These are phyloP conservation scores for Chondrilla cf. caribensis DNA, from an alignment of 37 sponge, comb jelly and placozoan species.

Conservation along the genomic window DNA sequence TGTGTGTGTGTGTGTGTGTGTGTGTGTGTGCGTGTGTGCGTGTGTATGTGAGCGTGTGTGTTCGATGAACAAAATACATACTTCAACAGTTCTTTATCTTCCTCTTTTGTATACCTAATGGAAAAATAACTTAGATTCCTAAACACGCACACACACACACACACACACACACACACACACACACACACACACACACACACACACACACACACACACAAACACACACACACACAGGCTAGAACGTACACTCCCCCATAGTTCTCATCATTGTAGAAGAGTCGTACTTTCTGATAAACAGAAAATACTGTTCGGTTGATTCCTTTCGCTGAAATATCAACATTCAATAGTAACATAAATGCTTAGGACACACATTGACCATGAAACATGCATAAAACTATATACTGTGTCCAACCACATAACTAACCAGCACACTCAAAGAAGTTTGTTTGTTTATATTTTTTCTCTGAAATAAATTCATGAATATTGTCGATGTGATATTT, in stretches of 20 bases:
- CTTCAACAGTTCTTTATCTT: background rate
- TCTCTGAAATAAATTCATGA: background rate
- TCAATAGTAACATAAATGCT: background rate
- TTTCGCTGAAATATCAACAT: background rate
- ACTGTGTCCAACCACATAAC: background rate
- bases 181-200: conserved; percentile 18
- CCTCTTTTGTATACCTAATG: background rate
- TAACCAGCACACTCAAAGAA: background rate
- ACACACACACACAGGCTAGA: background rate
- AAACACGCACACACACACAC: background rate
- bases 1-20: too few species aligned
- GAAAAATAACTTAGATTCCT: background rate
- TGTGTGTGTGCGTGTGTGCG: too few species aligned
- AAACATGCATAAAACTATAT: too few species aligned
- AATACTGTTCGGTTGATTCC: conserved; percentile 5
- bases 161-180: background rate
- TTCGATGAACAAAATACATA: conserved; percentile 5
- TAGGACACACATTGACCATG: background rate
- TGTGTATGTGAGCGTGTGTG: too few species aligned
- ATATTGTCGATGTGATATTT: background rate
- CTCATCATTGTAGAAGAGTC: background rate
- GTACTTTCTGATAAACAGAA: background rate
- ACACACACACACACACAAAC: conserved; percentile 18
- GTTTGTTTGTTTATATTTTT: background rate
- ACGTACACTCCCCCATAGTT: background rate